phyloP scores from a whole-genome alignment of 2,113 vertebrate genomes.

The Trochalopteron elliotii region DNA sequence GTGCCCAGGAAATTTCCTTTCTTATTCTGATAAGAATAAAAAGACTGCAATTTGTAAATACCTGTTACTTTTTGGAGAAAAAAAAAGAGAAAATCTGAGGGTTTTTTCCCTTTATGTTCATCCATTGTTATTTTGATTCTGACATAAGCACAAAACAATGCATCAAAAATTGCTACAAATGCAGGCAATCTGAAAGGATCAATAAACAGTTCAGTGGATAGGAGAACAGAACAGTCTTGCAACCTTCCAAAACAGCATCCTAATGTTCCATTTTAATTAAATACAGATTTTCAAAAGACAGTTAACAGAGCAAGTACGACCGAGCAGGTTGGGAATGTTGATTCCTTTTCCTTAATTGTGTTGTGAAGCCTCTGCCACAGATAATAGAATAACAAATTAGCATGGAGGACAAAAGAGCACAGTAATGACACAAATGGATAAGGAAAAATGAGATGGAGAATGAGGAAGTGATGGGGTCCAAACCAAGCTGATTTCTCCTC shows the following conservation, averaged over 20 bases:
- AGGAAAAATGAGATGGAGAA: background rate
- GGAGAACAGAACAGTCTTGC: background rate
- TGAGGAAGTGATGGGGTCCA: background rate
- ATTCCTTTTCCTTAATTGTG: constrained; percentile 47
- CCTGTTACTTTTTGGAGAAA: background rate
- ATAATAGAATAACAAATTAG: constrained; percentile 46
- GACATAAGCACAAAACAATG: background rate
- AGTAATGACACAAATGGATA: background rate
- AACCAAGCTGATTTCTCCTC: background rate
- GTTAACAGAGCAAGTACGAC: constrained; percentile 5
- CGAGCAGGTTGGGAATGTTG: constrained; percentile 22
- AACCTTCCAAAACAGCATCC: background rate
- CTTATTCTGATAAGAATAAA: background rate
- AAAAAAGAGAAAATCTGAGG: background rate
- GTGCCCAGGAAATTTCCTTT: background rate
- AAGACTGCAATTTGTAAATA: background rate
- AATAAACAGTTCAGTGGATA: background rate
- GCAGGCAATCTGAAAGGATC: background rate
- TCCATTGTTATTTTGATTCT: background rate
- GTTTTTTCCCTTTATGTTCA: background rate
- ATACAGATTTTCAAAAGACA: constrained; percentile 17
- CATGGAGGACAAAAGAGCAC: constrained; percentile 44
- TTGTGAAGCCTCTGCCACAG: constrained; percentile 17
- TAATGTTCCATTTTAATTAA: constrained; percentile 36
- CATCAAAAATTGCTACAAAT: background rate